These are phyloP conservation scores for Spatula versicolor DNA, from an alignment of 2,797 vertebrate genomes.

Conservation along the genomic window DNA sequence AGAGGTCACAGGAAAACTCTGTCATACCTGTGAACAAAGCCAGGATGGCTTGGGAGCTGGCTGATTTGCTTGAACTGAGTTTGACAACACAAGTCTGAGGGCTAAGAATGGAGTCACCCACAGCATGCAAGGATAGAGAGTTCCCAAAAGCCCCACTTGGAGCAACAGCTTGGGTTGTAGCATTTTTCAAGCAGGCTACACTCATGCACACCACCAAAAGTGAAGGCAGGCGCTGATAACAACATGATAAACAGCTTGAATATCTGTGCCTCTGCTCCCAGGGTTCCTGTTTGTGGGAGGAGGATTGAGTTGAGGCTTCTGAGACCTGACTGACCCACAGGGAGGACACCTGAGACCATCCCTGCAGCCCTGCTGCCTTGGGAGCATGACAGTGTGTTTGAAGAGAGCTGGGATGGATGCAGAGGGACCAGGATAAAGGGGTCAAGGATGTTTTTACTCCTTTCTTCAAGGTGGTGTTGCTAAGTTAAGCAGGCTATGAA, in stretches of 20 bases:
- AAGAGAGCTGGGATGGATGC: background rate
- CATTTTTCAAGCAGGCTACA: background rate
- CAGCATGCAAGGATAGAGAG: background rate
- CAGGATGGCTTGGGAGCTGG: background rate
- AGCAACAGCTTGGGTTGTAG: background rate
- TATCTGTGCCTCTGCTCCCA: background rate
- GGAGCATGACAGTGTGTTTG: background rate
- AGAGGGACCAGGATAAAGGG: background rate
- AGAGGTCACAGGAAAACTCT: accelerated
- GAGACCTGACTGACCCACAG: background rate
- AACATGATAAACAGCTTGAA: background rate
- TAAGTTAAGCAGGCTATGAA: background rate
- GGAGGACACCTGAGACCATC: background rate
- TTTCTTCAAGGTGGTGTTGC: background rate
- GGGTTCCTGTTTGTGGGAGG: background rate
- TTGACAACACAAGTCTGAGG: background rate
- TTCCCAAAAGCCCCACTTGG: accelerated
- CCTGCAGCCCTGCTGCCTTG: background rate
- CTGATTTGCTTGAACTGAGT: background rate
- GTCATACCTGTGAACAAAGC: background rate
- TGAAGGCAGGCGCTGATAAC: background rate
- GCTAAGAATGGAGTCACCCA: background rate
- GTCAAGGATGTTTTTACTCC: background rate
- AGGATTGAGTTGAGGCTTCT: background rate
- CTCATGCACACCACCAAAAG: background rate